phyloP scores from a whole-genome alignment of 2,113 vertebrate genomes.

The Muscicapa adusta region DNA sequence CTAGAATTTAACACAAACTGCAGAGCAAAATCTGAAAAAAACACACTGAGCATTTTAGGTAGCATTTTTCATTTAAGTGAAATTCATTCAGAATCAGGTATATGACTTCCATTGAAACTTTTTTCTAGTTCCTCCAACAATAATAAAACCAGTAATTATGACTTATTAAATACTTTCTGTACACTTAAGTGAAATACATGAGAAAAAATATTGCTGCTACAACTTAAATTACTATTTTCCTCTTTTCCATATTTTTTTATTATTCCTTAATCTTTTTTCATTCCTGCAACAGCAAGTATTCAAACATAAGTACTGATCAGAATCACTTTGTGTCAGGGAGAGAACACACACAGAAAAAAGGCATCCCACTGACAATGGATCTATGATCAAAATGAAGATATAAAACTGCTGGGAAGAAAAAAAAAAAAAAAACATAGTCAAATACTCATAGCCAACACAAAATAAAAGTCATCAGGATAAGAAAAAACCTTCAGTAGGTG shows the following conservation, averaged over 20 bases:
- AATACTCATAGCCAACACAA: background rate
- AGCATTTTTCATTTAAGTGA: background rate
- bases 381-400: background rate
- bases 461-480: background rate
- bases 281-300: background rate
- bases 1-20: background rate
- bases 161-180: background rate
- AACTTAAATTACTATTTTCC: background rate
- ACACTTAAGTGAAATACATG: background rate
- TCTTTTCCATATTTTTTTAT: background rate
- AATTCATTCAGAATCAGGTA: background rate
- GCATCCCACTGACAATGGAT: background rate
- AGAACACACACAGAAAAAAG: background rate
- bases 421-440: background rate
- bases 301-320: background rate
- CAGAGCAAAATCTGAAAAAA: background rate
- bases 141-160: background rate
- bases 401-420: background rate
- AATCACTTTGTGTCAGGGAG: background rate
- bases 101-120: background rate
- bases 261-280: background rate
- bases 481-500: background rate
- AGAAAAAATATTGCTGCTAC: background rate
- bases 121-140: background rate
- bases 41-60: background rate